Conservation (phyloP, 35 echinoderm and acorn worm genomes). For the Ptychodera flava region DNA sequence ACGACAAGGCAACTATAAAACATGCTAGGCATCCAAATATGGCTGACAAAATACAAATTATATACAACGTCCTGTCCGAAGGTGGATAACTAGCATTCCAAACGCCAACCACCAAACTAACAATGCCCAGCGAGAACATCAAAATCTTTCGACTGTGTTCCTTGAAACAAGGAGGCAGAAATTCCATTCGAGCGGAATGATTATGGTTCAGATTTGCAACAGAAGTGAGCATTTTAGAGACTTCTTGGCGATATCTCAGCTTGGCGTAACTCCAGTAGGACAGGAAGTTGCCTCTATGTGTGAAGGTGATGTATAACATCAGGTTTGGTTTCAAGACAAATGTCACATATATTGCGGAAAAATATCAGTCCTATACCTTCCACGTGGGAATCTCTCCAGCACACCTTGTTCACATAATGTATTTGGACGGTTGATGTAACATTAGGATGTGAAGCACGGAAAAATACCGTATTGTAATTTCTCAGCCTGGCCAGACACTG, state of each 20-base stretch:
- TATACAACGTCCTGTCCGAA: background rate
- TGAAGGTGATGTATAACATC: background rate
- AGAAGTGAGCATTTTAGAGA: background rate
- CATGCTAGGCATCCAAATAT: background rate
- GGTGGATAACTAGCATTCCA: background rate
- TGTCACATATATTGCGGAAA: too few species aligned
- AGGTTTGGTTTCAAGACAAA: too few species aligned
- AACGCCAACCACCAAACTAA: background rate
- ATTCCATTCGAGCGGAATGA: background rate
- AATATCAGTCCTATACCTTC: too few species aligned
- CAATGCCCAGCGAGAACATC: background rate
- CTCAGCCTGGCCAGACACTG: too few species aligned
- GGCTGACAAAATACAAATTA: background rate
- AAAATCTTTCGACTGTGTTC: background rate
- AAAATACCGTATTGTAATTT: too few species aligned
- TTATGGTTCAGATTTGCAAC: background rate
- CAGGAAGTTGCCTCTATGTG: background rate
- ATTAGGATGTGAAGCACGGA: too few species aligned
- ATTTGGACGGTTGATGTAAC: too few species aligned
- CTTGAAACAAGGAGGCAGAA: background rate
- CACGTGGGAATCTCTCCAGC: too few species aligned
- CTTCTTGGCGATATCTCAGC: background rate
- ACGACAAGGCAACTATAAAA: background rate
- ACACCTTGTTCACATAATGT: too few species aligned
- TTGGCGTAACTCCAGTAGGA: background rate